Evolutionary conservation across 2,797 vertebrate genomes (phyloP).

Genomic region (Danio kyathit): DNA sequence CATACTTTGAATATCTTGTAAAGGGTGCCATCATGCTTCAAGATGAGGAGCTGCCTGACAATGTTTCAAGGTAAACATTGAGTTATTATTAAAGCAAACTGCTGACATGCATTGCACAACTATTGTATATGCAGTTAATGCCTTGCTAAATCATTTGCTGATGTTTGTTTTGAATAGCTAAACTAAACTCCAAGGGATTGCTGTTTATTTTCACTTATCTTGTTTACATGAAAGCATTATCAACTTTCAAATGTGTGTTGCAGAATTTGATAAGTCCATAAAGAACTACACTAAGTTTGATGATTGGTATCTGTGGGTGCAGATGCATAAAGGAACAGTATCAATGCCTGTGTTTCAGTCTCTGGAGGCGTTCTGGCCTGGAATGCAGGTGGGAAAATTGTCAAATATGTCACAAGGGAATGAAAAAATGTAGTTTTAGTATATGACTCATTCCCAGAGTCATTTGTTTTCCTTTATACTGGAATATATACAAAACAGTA

Average conservation of each 20-base stretch:
- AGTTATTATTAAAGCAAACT: not conserved
- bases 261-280: constrained; percentile 92
- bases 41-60: constrained; percentile 89
- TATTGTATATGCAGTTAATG: not conserved
- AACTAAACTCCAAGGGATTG: not conserved
- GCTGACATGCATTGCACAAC: not conserved
- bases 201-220: constrained; percentile 17
- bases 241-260: constrained; percentile 41
- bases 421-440: not conserved
- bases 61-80: constrained; percentile 89
- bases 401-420: not conserved
- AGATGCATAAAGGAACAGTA: constrained; percentile 97
- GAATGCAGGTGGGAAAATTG: constrained; percentile 86
- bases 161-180: not conserved
- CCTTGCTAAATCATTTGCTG: not conserved
- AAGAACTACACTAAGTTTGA: constrained; percentile 97
- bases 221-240: constrained; percentile 11
- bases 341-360: constrained; percentile 98
- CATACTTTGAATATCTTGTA: constrained; percentile 96
- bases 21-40: constrained; percentile 96
- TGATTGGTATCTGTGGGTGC: constrained; percentile 99
- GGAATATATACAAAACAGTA: too few species aligned
- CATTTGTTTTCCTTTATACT: too few species aligned
- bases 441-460: not conserved
- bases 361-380: constrained; percentile 97